Evolutionary conservation across 2,113 vertebrate species (phyloP).

Genomic region (Eulemur macaco): DNA sequence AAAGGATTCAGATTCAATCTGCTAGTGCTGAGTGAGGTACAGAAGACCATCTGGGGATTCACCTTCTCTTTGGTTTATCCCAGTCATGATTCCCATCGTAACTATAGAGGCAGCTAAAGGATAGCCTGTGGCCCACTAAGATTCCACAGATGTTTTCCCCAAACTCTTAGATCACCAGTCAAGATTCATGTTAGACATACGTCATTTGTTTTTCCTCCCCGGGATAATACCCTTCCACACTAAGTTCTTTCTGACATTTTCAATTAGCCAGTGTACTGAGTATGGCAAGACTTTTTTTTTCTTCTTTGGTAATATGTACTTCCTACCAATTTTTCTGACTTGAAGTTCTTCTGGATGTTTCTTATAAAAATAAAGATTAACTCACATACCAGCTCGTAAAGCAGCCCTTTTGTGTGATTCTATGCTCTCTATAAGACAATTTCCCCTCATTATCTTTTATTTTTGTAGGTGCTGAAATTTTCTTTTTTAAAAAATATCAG

Average conservation of each 20-base stretch:
- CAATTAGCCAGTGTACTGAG: neutral
- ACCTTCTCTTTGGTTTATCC: neutral
- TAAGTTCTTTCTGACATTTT: conserved; percentile 19
- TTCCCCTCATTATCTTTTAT: neutral
- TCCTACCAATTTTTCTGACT: neutral
- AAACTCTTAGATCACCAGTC: neutral
- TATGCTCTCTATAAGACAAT: neutral
- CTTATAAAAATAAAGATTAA: neutral
- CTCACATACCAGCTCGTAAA: neutral
- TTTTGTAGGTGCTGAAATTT: neutral
- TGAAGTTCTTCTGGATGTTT: conserved; percentile 12
- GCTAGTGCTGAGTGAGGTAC: neutral
- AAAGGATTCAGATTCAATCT: neutral
- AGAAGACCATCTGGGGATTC: neutral
- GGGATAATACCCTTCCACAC: neutral
- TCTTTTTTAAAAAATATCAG: conserved; percentile 19
- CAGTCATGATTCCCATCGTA: neutral
- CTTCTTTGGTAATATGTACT: neutral
- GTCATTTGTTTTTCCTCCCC: neutral
- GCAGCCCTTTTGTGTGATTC: neutral
- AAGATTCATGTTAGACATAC: conserved; percentile 18
- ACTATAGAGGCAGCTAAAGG: neutral
- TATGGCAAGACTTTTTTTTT: neutral
- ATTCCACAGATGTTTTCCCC: neutral
- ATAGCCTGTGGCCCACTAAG: neutral